Base-by-base conservation (phyloP, 2,888 invertebrate genomes). In the Epinotia nisella region DNA sequence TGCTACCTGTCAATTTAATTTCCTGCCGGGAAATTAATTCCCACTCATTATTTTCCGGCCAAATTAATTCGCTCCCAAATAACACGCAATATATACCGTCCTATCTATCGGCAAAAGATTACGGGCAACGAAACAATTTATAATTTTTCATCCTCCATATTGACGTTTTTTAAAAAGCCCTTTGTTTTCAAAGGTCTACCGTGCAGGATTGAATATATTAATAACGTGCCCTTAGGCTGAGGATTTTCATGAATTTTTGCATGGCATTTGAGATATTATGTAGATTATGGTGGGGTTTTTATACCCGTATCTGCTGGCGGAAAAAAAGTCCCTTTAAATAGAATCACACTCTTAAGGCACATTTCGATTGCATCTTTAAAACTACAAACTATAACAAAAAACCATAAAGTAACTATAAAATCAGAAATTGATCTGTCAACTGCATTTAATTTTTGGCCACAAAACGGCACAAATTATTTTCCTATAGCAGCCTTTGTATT, bases 1-100 rank as follows among this genome's bases (percentile, higher is more conserved):
- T 64, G 45, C 64, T 73, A 69, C 71, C 73, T 73, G 73, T 73
- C 68, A 64, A 58, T 69, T 73, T 69, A 73, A 73, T 73, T 67
- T 64, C 69, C 69, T 51, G 53, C 29, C 41, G 24, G 62, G 68
- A 73, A 69, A 73, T 64, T 69, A 73, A 69, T 41, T 64, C 69
- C 49, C 39, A 17, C 53, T 59, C 73, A 73, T 73, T 73, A 73
- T 69, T 71, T 61, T 29, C 68, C 62, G 66, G 49, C 53, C n/a
- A 51, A 73, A 69, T 69, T 69, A 69, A 69, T 69, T 58, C 39
- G 45, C 67, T 1, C 29, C 49, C 53, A 41, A 73, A 73, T 68
- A 73, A 69, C 19, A 45, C 68, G 73, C 15, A 4, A 49, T 62
- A 35, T 11, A 21, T 58, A 9, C 15, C 29, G 11, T 11, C 13